phyloP scores from a whole-genome alignment of 2,888 invertebrate genomes.

The Lasioglossum oenotherae region DNA sequence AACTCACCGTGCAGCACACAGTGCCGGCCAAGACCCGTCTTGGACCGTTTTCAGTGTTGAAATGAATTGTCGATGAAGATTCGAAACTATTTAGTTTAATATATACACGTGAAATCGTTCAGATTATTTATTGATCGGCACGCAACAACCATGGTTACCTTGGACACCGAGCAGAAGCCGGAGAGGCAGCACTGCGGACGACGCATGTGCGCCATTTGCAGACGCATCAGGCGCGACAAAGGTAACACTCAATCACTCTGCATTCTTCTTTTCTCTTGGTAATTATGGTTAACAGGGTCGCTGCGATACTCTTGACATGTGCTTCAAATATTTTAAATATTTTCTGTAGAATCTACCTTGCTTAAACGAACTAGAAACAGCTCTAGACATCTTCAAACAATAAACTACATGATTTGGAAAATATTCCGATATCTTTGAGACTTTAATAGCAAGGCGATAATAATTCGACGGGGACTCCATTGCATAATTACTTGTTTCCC shows the following conservation, averaged over 20 bases:
- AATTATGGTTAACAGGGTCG: background rate
- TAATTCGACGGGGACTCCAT: background rate
- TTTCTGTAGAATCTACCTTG: background rate
- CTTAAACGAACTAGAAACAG: background rate
- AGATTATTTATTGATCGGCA: slow-evolving; percentile 45
- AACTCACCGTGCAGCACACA: background rate
- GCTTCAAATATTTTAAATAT: too few relatives aligned
- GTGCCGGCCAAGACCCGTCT: background rate
- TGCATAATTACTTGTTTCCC: background rate
- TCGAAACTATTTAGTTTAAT: slow-evolving; percentile 9
- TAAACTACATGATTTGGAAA: background rate
- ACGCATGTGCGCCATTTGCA: slow-evolving; percentile 83
- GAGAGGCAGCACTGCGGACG: slow-evolving; percentile 83
- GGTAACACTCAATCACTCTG: slow-evolving; percentile 71
- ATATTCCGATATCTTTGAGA: too few relatives aligned
- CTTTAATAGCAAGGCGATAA: background rate
- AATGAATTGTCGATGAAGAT: slow-evolving; percentile 20
- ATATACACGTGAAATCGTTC: slow-evolving; percentile 7
- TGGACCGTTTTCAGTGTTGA: slow-evolving; percentile 24
- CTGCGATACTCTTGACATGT: background rate
- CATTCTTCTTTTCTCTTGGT: background rate
- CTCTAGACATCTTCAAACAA: background rate
- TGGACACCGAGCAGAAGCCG: slow-evolving; percentile 83
- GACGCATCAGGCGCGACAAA: slow-evolving; percentile 83
- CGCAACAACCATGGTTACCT: slow-evolving; percentile 80